Percentiles rank a stretch among this genome's conserved stretches.
phyloP scores from a whole-genome alignment of 1,140 invertebrate species.

The Marisa cornuarietis region DNA sequence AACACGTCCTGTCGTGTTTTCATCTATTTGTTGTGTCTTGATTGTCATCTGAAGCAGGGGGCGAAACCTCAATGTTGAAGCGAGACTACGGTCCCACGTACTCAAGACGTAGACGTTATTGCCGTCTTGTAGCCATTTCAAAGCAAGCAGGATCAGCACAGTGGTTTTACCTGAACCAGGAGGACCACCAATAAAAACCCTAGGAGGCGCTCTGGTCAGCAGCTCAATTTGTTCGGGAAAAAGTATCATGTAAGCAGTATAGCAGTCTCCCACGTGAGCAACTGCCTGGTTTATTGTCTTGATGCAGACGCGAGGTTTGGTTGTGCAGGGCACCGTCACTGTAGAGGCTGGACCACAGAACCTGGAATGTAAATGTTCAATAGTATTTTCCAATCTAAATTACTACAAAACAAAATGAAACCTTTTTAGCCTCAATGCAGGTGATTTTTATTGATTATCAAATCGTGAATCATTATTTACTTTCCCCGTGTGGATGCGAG shows the following conservation, averaged over 20 bases:
- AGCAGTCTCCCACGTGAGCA: background rate
- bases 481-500: too few species aligned
- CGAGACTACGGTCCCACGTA: background rate
- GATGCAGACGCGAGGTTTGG: background rate
- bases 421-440: too few species aligned
- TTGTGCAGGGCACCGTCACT: background rate
- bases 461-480: too few species aligned
- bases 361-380: background rate
- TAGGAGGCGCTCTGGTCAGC: background rate
- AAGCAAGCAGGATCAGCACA: background rate
- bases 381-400: too few species aligned
- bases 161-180: background rate
- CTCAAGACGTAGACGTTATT: background rate
- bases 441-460: background rate
- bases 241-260: background rate
- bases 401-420: too few species aligned
- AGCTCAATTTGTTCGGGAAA: background rate
- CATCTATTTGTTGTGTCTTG: too few species aligned
- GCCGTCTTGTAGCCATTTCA: background rate
- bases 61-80: too few species aligned
- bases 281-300: background rate
- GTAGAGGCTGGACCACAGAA: background rate
- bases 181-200: background rate
- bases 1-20: too few species aligned
- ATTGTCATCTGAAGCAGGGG: too few species aligned